Percentiles rank a stretch among this genome's conserved stretches.
Conservation (phyloP, 1,140 invertebrate species). For the Bombus affinis region DNA sequence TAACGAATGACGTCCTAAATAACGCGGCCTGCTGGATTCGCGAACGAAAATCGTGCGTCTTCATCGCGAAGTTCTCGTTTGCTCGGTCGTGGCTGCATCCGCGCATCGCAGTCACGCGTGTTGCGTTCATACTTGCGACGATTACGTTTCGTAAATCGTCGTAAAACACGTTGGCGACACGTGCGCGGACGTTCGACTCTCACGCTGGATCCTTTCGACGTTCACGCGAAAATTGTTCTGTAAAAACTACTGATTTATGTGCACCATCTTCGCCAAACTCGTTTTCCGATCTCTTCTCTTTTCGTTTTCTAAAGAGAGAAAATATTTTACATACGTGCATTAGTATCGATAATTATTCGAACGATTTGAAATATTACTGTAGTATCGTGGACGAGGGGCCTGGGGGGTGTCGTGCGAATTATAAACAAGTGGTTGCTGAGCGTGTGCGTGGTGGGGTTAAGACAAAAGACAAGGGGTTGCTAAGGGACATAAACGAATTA, state of each 20-base stretch:
- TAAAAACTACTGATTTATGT: background rate
- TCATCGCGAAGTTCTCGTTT: conserved; percentile 61
- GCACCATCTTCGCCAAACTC: background rate
- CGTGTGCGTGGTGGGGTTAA: too few relatives aligned
- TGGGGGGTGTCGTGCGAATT: too few relatives aligned
- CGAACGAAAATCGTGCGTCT: conserved; percentile 70
- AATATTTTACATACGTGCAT: too few relatives aligned
- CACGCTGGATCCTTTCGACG: background rate
- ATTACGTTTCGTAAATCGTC: conserved; percentile 71
- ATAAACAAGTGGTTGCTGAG: too few relatives aligned
- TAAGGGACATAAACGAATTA: too few relatives aligned
- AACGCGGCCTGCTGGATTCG: conserved; percentile 72
- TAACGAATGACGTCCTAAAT: conserved; percentile 73
- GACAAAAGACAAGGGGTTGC: too few relatives aligned
- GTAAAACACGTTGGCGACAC: conserved; percentile 65
- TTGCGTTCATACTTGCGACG: conserved; percentile 62
- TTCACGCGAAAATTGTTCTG: conserved; percentile 1
- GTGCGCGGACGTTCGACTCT: background rate
- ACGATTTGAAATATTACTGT: background rate
- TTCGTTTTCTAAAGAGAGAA: background rate
- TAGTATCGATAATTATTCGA: background rate
- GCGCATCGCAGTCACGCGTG: conserved; percentile 45
- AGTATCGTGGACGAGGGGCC: too few relatives aligned
- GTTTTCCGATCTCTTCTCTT: background rate
- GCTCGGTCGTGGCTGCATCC: conserved; percentile 26